phyloP scores from a whole-genome alignment of 2,797 vertebrate species.

The Rousettus madagascariensis region DNA sequence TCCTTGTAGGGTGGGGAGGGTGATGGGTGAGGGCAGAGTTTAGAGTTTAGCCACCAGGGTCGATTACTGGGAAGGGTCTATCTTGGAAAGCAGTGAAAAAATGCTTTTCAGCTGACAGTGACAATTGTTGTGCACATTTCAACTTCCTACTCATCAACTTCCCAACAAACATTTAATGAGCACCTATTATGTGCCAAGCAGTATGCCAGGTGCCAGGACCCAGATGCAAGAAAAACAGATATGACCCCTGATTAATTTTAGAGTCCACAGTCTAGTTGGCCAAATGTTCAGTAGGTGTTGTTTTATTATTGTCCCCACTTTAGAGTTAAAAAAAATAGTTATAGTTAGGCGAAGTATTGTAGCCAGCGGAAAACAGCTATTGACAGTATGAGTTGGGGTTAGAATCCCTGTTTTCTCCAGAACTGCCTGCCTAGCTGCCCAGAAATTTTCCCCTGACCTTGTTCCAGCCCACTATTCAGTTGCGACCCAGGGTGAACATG shows the following conservation, averaged over 20 bases:
- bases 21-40: background rate
- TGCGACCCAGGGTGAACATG: background rate
- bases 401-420: background rate
- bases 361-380: background rate
- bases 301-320: background rate
- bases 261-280: no score
- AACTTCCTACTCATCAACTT: background rate
- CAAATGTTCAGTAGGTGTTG: background rate
- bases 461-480: background rate
- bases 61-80: background rate
- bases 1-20: background rate
- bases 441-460: background rate
- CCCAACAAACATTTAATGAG: background rate
- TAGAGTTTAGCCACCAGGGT: background rate
- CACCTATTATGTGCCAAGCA: background rate
- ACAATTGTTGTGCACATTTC: fast-evolving
- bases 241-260: background rate
- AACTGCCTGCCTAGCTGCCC: background rate
- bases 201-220: background rate
- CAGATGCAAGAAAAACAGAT: background rate
- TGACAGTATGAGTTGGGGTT: background rate
- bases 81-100: background rate
- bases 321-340: background rate
- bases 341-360: background rate
- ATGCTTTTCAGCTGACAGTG: background rate